Base-by-base conservation (phyloP, 2,797 vertebrate species). In the Hippocampus kuda region DNA sequence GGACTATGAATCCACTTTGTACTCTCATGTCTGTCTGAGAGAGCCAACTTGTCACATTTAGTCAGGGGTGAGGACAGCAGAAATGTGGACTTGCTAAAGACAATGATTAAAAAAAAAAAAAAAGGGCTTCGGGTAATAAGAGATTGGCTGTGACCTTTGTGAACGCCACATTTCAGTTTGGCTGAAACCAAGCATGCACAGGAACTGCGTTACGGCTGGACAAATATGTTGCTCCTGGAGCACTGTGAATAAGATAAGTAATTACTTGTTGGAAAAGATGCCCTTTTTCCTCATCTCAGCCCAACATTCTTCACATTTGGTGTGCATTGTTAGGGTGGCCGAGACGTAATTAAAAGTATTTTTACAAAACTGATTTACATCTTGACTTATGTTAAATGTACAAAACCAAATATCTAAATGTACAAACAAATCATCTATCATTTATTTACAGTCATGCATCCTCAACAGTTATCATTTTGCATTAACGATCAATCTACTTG, bases 211-310 rank as follows among this genome's bases (percentile, higher is more conserved):
- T 69, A 7, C 76, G 77, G 72, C 73, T 77, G 77, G 79, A 88
- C 82, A 87, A 86, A 87, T 86, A 82, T 81, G 80, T 78, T 77
- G 70, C 83, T 85, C 82, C 79, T 73, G 79, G 81, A 71, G 78
- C 81, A 82, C 78, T 72, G 71, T 70, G 74, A 68, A 79, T 76
- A 77, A 65, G 83, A 84, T 77, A 80, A 79, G 80, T 77, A 82
- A 83, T 73, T 69, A 71, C 65, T 74, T 81, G 75, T 64, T 65
- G 48, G 63, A 48, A 65, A 48, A 27, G 42, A 48, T 65, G 77
- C 77, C 66, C 70, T 60, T 56, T 34, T 70, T 74, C 72, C 66
- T 68, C 71, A 82, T 83, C 72, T 68, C n/a, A 76, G 65, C 66
- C 75, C 75, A 80, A 83, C 70, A 77, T 72, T 78, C 41, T 24